A percentile compares a stretch with the other conserved stretches of the same genome.
Evolutionary conservation across 2,113 vertebrate genomes (phyloP).

Genomic region (Corynorhinus townsendii): DNA sequence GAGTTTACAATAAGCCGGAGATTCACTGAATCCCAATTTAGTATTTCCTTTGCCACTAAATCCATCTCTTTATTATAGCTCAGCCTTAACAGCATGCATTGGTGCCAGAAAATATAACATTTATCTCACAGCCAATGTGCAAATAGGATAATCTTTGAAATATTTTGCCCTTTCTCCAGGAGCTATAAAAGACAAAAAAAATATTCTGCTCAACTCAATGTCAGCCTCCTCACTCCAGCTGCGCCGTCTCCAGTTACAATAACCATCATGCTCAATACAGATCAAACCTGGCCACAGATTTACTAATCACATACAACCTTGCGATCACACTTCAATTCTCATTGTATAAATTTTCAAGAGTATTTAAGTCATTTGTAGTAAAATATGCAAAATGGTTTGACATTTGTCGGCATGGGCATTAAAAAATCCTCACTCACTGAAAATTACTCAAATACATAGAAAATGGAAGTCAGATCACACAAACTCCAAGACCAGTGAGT

Average conservation of each 20-base stretch:
- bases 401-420: neutral
- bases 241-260: neutral
- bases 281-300: neutral
- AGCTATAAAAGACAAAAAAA: neutral
- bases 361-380: neutral
- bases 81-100: neutral
- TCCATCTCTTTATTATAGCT: constrained; percentile 8
- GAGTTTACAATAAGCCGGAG: constrained; percentile 23
- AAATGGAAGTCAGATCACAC: neutral
- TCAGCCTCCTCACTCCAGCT: constrained; percentile 13
- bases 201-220: constrained; percentile 18
- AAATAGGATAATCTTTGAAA: constrained; percentile 53
- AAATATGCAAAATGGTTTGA: constrained; percentile 7
- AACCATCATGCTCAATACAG: neutral
- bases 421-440: neutral
- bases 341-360: neutral
- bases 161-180: constrained; percentile 23
- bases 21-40: constrained; percentile 35
- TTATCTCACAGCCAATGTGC: constrained; percentile 27
- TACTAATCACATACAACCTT: neutral
- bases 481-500: neutral
- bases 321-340: neutral
- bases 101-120: constrained; percentile 19
- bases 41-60: constrained; percentile 51
- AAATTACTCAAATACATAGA: neutral